Evolutionary conservation across 2,113 vertebrate species (phyloP).

Genomic region (Lophius piscatorius): DNA sequence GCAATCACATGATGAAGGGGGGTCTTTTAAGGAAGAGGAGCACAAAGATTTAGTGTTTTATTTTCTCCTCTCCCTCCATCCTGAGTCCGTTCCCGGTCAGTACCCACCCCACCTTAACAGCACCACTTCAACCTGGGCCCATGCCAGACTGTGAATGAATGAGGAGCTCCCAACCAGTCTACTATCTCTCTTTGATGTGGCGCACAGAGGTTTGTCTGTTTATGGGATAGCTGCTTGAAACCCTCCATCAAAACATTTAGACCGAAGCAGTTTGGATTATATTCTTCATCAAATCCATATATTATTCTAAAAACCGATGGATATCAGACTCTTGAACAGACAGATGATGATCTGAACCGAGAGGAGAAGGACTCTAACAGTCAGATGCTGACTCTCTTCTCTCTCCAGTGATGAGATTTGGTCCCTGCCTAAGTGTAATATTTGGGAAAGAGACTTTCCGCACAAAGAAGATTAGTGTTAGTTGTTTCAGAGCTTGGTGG

Average conservation of each 20-base stretch:
- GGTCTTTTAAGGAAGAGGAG: conserved; percentile 53
- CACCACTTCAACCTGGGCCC: conserved; percentile 57
- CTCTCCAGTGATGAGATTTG: conserved; percentile 56
- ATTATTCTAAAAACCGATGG: not conserved
- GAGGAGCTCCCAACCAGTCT: conserved; percentile 62
- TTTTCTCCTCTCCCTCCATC: conserved; percentile 35
- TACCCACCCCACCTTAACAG: conserved; percentile 27
- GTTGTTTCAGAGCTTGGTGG: conserved; percentile 76
- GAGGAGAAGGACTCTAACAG: conserved; percentile 13
- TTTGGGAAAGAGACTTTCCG: conserved; percentile 80
- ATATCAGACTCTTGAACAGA: not conserved
- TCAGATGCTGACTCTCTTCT: conserved; percentile 43
- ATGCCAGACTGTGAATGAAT: conserved; percentile 72
- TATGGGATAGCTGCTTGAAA: conserved; percentile 10
- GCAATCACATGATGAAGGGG: conserved; percentile 51
- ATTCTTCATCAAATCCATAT: not conserved
- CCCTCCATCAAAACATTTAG: conserved; percentile 39
- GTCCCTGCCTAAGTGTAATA: conserved; percentile 72
- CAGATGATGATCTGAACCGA: conserved; percentile 5
- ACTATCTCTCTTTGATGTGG: conserved; percentile 77
- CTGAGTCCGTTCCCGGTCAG: conserved; percentile 56
- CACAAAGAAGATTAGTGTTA: conserved; percentile 85
- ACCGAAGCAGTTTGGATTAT: conserved; percentile 2
- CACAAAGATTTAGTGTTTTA: conserved; percentile 76
- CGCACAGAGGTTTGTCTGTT: conserved; percentile 75